A percentile compares a stretch with the other conserved stretches of the same genome.
Evolutionary conservation across 2,113 vertebrate species (phyloP).

Genomic region (Cyanoderma ruficeps): DNA sequence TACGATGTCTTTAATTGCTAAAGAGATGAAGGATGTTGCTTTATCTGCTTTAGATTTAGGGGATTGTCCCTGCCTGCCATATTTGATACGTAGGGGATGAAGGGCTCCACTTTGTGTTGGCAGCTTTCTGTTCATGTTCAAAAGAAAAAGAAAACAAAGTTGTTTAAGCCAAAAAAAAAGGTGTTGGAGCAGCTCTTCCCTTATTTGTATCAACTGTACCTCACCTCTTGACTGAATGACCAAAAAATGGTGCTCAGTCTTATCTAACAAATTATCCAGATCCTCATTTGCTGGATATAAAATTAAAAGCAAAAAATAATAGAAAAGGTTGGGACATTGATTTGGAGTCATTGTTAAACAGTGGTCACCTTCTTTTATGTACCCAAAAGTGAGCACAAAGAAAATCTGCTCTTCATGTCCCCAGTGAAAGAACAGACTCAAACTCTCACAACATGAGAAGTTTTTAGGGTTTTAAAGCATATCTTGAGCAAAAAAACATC

Average conservation of each 20-base stretch:
- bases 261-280: background rate
- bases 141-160: background rate
- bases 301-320: background rate
- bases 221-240: background rate
- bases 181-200: background rate
- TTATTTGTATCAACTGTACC: background rate
- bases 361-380: background rate
- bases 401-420: background rate
- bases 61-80: background rate
- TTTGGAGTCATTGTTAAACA: background rate
- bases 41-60: background rate
- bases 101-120: background rate
- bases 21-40: background rate
- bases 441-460: background rate
- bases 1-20: background rate
- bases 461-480: background rate
- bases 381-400: background rate
- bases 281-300: background rate
- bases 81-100: background rate
- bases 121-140: background rate
- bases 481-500: background rate
- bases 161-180: fast-evolving
- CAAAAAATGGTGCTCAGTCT: background rate
- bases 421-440: background rate
- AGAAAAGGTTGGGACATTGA: background rate